A percentile compares a stretch with the other conserved stretches of the same genome.
phyloP scores from a whole-genome alignment of 2,113 vertebrate species.

The Ariopsis seemanni region DNA sequence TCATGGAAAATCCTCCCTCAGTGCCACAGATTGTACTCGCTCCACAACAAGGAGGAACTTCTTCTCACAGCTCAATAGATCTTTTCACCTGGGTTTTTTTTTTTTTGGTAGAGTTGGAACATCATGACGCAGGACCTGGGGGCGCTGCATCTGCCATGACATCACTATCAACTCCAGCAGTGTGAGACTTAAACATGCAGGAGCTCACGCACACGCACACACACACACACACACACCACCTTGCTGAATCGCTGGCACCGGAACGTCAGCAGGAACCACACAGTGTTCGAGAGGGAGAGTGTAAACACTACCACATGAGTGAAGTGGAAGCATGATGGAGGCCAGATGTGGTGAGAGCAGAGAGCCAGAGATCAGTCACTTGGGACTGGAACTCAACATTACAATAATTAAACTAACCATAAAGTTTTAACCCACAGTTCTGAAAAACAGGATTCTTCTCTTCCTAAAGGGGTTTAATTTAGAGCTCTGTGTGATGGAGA shows the following conservation, averaged over 20 bases:
- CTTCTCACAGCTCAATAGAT: conserved; percentile 14
- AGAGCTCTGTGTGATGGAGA: background rate
- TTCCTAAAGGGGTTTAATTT: background rate
- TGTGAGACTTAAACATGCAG: background rate
- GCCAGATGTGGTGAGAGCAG: conserved; percentile 52
- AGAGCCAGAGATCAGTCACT: conserved; percentile 35
- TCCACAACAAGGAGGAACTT: conserved; percentile 20
- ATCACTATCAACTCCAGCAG: conserved; percentile 11
- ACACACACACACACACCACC: conserved; percentile 16
- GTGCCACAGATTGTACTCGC: background rate
- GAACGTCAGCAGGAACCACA: conserved; percentile 21
- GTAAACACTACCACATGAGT: conserved; percentile 73
- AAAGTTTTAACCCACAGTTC: conserved; percentile 54
- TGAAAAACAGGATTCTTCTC: conserved; percentile 54
- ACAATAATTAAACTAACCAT: conserved; percentile 24
- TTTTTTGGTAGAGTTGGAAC: conserved; percentile 7
- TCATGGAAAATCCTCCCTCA: conserved; percentile 8
- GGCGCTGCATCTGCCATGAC: conserved; percentile 5
- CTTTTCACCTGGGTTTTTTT: conserved; percentile 18
- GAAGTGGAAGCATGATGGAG: conserved; percentile 51
- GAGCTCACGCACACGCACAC: background rate
- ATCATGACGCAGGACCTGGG: conserved; percentile 27
- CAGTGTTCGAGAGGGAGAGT: conserved; percentile 9
- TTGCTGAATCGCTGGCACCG: conserved; percentile 40
- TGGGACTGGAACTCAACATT: conserved; percentile 48